phyloP scores from a whole-genome alignment of 1,140 invertebrate genomes.

The Leptinotarsa lineolata region DNA sequence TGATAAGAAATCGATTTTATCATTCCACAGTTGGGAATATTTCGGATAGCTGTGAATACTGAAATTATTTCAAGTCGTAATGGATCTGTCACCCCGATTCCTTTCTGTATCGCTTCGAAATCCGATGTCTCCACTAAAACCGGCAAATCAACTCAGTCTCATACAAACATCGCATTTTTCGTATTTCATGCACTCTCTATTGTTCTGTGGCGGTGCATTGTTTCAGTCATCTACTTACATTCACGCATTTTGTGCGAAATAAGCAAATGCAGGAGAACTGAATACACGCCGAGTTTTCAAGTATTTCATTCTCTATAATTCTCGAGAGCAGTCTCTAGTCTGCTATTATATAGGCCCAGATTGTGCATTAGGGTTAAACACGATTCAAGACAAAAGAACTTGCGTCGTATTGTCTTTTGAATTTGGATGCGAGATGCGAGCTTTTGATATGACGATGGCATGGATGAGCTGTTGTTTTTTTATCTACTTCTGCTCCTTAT shows the following conservation, averaged over 20 bases:
- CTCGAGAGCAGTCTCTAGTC: conserved; percentile 19
- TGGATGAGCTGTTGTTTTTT: background rate
- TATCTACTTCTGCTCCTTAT: background rate
- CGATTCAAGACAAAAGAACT: conserved; percentile 34
- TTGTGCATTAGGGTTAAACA: conserved; percentile 38
- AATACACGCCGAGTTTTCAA: conserved; percentile 22
- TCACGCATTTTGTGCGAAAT: conserved; percentile 42
- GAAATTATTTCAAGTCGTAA: no score
- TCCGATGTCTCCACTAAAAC: background rate
- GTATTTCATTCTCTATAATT: conserved; percentile 26
- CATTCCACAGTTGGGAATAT: no score
- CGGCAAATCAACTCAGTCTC: background rate
- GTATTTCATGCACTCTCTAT: conserved; percentile 20
- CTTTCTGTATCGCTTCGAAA: no score
- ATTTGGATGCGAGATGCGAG: conserved; percentile 11
- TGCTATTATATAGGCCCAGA: conserved; percentile 33
- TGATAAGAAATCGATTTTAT: no score
- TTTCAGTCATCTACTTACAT: conserved; percentile 22
- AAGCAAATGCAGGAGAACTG: conserved; percentile 32
- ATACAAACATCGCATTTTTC: conserved; percentile 13
- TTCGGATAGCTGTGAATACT: no score
- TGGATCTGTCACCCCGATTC: no score
- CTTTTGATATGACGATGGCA: conserved; percentile 16
- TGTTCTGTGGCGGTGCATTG: conserved; percentile 34
- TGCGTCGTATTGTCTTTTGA: conserved; percentile 30